A percentile compares a stretch with the other conserved stretches of the same genome.
phyloP scores from a whole-genome alignment of 2,797 vertebrate genomes.

The Poliocrania exsul region DNA sequence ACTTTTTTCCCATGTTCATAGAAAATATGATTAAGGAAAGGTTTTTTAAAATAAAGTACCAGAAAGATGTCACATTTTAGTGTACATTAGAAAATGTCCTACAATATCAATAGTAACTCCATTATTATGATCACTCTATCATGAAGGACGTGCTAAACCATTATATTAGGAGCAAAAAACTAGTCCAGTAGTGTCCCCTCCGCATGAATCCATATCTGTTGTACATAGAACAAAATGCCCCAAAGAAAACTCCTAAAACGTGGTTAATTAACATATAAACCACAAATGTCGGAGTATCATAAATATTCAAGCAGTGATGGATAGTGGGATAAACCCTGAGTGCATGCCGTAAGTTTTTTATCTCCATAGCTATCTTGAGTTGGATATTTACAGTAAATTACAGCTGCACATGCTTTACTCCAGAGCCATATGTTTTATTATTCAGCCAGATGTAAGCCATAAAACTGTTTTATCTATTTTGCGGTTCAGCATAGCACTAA shows the following conservation, averaged over 20 bases:
- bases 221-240: constrained; percentile 24
- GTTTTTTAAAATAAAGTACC: not conserved
- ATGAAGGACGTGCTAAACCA: not conserved
- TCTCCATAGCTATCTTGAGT: constrained; percentile 54
- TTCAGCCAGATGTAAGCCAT: constrained; percentile 80
- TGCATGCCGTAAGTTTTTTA: constrained; percentile 53
- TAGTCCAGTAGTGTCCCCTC: not conserved
- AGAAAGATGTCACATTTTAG: not conserved
- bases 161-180: not conserved
- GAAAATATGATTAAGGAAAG: not conserved
- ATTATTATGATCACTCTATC: not conserved
- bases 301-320: constrained; percentile 58
- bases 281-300: constrained; percentile 25
- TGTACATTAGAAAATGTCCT: not conserved
- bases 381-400: constrained; percentile 78
- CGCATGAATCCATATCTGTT: constrained; percentile 17
- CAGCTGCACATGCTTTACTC: constrained; percentile 75
- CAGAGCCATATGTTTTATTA: constrained; percentile 77
- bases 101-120: not conserved
- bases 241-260: constrained; percentile 35
- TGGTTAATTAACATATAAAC: constrained; percentile 70
- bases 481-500: constrained; percentile 75
- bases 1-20: not conserved
- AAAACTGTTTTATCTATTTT: constrained; percentile 83
- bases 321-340: constrained; percentile 53